Conservation (phyloP, 2,888 invertebrate genomes). For the Ferdinandea cuprea region DNA sequence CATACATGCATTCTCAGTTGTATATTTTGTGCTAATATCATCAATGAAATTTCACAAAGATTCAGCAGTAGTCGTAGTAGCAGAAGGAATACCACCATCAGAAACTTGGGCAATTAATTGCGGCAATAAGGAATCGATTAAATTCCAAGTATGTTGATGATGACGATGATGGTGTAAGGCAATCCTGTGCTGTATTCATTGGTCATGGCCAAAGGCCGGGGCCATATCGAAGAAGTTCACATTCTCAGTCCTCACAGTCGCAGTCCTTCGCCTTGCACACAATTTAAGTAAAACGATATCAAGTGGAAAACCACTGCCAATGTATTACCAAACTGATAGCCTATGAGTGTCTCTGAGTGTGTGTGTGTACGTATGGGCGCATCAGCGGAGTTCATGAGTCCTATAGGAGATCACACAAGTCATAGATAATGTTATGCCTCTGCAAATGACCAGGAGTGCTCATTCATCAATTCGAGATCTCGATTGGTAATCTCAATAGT, state of each 20-base stretch:
- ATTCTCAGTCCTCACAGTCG: slow-evolving; percentile 21
- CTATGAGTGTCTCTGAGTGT: not conserved
- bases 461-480: slow-evolving; percentile 72
- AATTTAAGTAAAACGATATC: slow-evolving; percentile 59
- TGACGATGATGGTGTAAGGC: slow-evolving; percentile 63
- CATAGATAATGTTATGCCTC: slow-evolving; percentile 70
- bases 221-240: not conserved
- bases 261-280: slow-evolving; percentile 22
- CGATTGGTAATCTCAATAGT: slow-evolving; percentile 72
- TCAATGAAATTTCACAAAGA: slow-evolving; percentile 61
- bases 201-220: slow-evolving; percentile 40
- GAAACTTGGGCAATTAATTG: slow-evolving; percentile 64
- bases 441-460: slow-evolving; percentile 73
- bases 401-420: slow-evolving; percentile 57
- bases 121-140: slow-evolving; percentile 74
- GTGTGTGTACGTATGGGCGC: not conserved
- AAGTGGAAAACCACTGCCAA: slow-evolving; percentile 54
- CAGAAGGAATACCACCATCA: slow-evolving; percentile 50
- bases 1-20: slow-evolving; percentile 7
- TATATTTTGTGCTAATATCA: slow-evolving; percentile 44
- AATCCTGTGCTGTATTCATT: slow-evolving; percentile 26
- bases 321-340: slow-evolving; percentile 4
- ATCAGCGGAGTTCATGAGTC: slow-evolving; percentile 47
- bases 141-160: slow-evolving; percentile 66
- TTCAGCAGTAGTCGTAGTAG: slow-evolving; percentile 32